Evolutionary conservation across 2,113 vertebrate species (phyloP).

Genomic region (Symphodus melops): DNA sequence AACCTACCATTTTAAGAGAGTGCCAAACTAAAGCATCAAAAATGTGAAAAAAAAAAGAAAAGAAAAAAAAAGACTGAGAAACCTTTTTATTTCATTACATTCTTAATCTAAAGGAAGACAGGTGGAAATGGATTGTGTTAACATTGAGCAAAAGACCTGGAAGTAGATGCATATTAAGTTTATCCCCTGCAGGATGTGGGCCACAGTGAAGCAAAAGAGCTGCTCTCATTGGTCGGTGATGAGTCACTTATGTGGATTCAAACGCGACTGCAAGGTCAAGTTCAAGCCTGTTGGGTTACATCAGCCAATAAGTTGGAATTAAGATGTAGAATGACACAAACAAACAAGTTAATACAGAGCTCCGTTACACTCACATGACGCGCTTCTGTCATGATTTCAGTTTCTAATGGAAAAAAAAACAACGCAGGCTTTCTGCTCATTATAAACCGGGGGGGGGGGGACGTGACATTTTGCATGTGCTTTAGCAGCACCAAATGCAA

Average conservation of each 20-base stretch:
- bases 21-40: neutral
- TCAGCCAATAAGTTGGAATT: neutral
- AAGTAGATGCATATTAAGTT: neutral
- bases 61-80: neutral
- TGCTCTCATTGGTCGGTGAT: constrained; percentile 23
- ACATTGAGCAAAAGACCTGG: neutral
- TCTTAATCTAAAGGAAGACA: neutral
- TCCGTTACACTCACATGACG: neutral
- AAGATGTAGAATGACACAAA: neutral
- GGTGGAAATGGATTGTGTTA: neutral
- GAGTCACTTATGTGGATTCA: constrained; percentile 37
- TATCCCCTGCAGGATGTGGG: constrained; percentile 12
- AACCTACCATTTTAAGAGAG: too few relatives aligned
- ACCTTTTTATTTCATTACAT: constrained; percentile 5
- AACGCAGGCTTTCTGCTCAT: too few relatives aligned
- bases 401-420: neutral
- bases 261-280: constrained; percentile 15
- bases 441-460: neutral
- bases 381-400: too few relatives aligned
- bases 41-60: neutral
- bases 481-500: neutral
- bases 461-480: constrained; percentile 37
- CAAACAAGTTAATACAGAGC: neutral
- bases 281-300: constrained; percentile 25
- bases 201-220: neutral